Percentiles rank a stretch among this genome's conserved stretches.
Evolutionary conservation across 2,888 invertebrate genomes (phyloP).

Genomic region (Sesamia inferens): DNA sequence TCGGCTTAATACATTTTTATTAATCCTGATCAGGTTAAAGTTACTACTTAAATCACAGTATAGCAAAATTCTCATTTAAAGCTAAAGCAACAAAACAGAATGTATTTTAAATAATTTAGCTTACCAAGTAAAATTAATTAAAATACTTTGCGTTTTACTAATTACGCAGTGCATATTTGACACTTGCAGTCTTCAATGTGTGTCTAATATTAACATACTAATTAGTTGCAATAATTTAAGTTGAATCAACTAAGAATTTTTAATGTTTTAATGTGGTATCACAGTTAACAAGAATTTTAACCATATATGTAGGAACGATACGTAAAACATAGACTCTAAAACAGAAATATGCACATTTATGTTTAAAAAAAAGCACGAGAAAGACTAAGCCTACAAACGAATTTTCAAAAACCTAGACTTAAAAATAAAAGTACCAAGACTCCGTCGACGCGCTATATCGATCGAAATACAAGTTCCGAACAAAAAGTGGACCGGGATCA

Average conservation of each 20-base stretch:
- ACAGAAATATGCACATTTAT: neutral
- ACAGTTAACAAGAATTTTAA: neutral
- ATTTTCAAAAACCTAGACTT: conserved; percentile 53
- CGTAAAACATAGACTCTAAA: neutral
- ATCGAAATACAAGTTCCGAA: conserved; percentile 87
- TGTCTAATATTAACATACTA: conserved; percentile 22
- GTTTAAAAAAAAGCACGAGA: conserved; percentile 7
- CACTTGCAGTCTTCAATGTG: conserved; percentile 24
- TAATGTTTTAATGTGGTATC: conserved; percentile 3
- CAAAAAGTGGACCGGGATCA: conserved; percentile 84
- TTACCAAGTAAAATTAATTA: conserved; percentile 22
- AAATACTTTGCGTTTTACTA: conserved; percentile 33
- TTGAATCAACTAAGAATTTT: conserved; percentile 2
- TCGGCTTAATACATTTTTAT: neutral
- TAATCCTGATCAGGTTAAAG: neutral
- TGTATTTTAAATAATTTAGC: too few relatives aligned
- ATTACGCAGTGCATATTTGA: conserved; percentile 14
- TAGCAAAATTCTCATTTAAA: conserved; percentile 5
- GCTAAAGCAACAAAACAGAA: neutral
- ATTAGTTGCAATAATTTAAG: conserved; percentile 4
- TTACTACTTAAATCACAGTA: neutral
- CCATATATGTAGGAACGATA: too few relatives aligned
- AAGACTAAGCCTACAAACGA: conserved; percentile 27
- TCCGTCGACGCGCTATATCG: conserved; percentile 77
- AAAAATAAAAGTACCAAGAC: conserved; percentile 78